Base-by-base conservation (phyloP, 2,888 invertebrate genomes). In the Ptilodon capucinus region DNA sequence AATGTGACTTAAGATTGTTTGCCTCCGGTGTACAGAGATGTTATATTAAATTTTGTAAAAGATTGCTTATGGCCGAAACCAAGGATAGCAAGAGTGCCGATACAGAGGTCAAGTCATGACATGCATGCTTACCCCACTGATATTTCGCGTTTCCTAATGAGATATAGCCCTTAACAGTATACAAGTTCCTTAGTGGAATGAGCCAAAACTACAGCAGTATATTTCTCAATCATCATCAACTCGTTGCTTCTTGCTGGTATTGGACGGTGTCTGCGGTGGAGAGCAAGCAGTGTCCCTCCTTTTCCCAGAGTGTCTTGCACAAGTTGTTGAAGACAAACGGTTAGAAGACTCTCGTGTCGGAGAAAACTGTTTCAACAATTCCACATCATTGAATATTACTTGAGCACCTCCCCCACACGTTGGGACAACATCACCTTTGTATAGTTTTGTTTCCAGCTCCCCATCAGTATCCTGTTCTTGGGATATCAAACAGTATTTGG, bases 321-420 rank as follows among this genome's bases (percentile, higher is more conserved):
- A 91, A 0, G 64, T 70, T 0, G 69, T 76, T 0, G 70, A 76
- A 0, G 87, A 86, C 0, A 71, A 57, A 11, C 84, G 67, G n/a
- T 75, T 63, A 0, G 80, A 57, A 0, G 76, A 71, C 1, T 87
- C 86, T 4, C 79, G 59, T 0, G 92, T 94, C 0, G 97, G 97
- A 0, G 96, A 96, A 68, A 94, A 93, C 74, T 97, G 97, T 58
- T 94, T 95, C 7, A 98, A 79, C 74, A 95, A 94, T 80, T 99
- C 99, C 1, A 99, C 96, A 81, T 99, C 99, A 65, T 97, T 96
- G 77, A 99, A 98, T 19, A 98, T 95, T 0, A 99, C 96, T 74
- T 99, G 98, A 0, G 98, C 97, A 0, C 99, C 99, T 0, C 99
- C 99, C 1, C 97, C 96, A 48, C 95, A 95, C 0, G 99, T 99